Base-by-base conservation (phyloP, 1,140 invertebrate species). In the Amyelois transitella region DNA sequence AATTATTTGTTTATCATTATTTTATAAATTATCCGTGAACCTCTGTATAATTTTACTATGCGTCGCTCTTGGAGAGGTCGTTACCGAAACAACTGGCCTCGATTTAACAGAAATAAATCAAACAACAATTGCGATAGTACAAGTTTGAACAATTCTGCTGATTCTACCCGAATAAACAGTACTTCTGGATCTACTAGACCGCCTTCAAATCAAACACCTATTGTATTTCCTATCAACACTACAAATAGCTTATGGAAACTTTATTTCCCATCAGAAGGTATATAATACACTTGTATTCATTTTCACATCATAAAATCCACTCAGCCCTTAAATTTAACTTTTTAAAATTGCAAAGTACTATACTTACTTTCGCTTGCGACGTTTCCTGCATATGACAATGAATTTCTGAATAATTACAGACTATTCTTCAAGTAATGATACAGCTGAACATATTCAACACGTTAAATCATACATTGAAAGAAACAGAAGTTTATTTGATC, bases 181-280 rank as follows among this genome's bases (percentile, higher is more conserved):
- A 59, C 62, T 44, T 64, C 76, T 18, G 62, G 54, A 32, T 72
- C 72, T 50, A 77, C 72, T 12, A 75, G 81, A 66, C 75, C 81
- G 21, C 81, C 82, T 49, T 75, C 77, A 18, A 84, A 85, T 53
- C 82, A 84, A 51, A 18, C 75, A 48, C 81, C 82, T 3, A 64
- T 82, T 49, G 65, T 81, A 18, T 48, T 87, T 38, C 61, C 72
- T 14, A 62, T 86, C 44, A 60, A 55, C 47, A 51, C 62, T 7
- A 70, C 90, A 22, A 93, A 92, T 68, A 87, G 90, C 70, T 90
- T 91, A 47, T 94, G 93, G 93, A 91, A 90, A 58, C 70, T 93
- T 6, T 94, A 94, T 81, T 93, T 94, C 76, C 88, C 91, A 51
- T 89, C 91, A 55, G 90, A 93, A 90, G 90, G 92, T 92, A 80